phyloP scores from a whole-genome alignment of 2,797 vertebrate genomes.

The Acipenser ruthenus region DNA sequence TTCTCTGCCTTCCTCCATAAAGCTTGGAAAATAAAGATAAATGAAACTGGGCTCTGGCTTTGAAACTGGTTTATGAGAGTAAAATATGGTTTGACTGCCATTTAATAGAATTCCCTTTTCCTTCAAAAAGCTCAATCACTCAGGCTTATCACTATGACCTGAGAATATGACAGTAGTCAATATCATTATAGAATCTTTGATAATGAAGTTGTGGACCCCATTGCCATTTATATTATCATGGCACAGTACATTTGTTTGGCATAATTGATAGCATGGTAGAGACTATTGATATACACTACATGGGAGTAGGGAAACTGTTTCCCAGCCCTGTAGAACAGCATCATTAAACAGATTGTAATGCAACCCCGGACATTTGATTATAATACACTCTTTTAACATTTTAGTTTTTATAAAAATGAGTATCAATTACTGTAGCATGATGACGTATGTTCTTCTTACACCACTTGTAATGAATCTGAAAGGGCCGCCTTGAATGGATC shows the following conservation, averaged over 20 bases:
- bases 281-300: too few relatives aligned
- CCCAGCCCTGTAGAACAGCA: background rate
- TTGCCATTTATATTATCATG: background rate
- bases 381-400: background rate
- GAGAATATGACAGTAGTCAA: slow-evolving; percentile 1
- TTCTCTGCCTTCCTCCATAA: slow-evolving; percentile 58
- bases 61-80: slow-evolving; percentile 43
- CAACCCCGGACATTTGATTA: background rate
- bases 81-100: slow-evolving; percentile 38
- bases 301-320: too few relatives aligned
- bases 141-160: background rate
- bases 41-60: slow-evolving; percentile 54
- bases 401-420: background rate
- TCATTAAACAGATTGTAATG: slow-evolving; percentile 1
- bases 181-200: slow-evolving; percentile 1
- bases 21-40: slow-evolving; percentile 74
- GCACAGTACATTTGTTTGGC: background rate
- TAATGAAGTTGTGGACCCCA: slow-evolving; percentile 1
- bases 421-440: background rate
- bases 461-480: too few relatives aligned
- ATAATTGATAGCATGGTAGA: background rate
- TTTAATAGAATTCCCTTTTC: slow-evolving; percentile 45
- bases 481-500: slow-evolving; percentile 13
- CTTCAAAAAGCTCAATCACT: slow-evolving; percentile 35
- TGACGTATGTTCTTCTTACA: slow-evolving; percentile 4